phyloP scores from a whole-genome alignment of 2,888 invertebrate species.

The Mythimna pallens region DNA sequence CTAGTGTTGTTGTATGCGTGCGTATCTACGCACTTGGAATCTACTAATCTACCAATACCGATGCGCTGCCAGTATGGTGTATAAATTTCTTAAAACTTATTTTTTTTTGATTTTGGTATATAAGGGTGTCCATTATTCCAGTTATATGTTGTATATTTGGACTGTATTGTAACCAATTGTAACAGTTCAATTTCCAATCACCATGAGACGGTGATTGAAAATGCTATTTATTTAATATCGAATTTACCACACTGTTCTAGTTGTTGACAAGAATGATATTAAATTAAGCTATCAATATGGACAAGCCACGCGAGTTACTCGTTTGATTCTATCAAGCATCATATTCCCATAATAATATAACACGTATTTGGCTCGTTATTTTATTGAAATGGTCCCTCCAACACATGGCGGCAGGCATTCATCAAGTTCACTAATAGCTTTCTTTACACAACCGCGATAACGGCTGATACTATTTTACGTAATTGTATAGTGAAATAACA shows the following conservation, averaged over 20 bases:
- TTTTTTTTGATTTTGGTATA: too few relatives aligned
- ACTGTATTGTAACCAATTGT: neutral
- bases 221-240: neutral
- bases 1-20: too few relatives aligned
- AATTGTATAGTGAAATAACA: conserved; percentile 41
- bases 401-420: conserved; percentile 32
- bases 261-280: conserved; percentile 13
- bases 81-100: too few relatives aligned
- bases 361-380: conserved; percentile 39
- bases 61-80: too few relatives aligned
- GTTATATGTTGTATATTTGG: neutral
- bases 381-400: conserved; percentile 42
- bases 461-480: conserved; percentile 36
- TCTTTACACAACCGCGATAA: conserved; percentile 56
- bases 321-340: conserved; percentile 36
- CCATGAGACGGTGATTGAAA: neutral
- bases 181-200: neutral
- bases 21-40: too few relatives aligned
- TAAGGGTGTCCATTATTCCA: too few relatives aligned
- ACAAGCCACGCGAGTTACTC: conserved; percentile 17
- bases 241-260: neutral
- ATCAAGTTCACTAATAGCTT: conserved; percentile 55
- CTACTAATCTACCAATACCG: too few relatives aligned
- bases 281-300: conserved; percentile 17
- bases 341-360: conserved; percentile 33